A percentile compares a stretch with the other conserved stretches of the same genome.
phyloP scores from a whole-genome alignment of 2,797 vertebrate species.

The Coilia nasus region DNA sequence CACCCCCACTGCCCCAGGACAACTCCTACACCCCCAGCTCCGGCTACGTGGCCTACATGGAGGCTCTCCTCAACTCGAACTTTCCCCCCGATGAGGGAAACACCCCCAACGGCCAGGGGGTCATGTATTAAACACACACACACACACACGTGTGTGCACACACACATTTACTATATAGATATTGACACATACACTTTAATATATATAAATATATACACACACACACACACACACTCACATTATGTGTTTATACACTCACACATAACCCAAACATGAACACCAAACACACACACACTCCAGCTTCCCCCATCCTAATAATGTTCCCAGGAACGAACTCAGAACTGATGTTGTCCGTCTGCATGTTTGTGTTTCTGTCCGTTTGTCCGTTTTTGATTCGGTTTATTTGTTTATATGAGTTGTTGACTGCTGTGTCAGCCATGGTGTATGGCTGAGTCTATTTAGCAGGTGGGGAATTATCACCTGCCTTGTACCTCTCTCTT shows the following conservation, averaged over 20 bases:
- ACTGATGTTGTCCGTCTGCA: conserved; percentile 26
- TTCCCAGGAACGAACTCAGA: background rate
- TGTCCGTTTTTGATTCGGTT: background rate
- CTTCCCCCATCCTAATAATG: background rate
- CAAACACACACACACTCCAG: conserved; percentile 5
- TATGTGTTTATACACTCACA: background rate
- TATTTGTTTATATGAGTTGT: background rate
- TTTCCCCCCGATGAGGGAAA: conserved; percentile 74
- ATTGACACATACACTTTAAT: background rate
- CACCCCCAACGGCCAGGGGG: conserved; percentile 48
- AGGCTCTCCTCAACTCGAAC: conserved; percentile 83
- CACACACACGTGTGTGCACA: background rate
- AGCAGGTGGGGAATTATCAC: background rate
- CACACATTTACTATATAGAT: conserved; percentile 9
- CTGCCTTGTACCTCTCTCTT: background rate
- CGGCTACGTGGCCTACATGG: conserved; percentile 85
- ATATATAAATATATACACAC: background rate
- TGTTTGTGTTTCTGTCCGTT: conserved; percentile 6
- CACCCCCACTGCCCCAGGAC: conserved; percentile 57
- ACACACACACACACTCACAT: background rate
- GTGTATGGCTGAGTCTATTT: background rate
- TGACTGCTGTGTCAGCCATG: conserved; percentile 17
- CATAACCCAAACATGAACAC: background rate
- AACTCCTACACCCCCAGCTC: conserved; percentile 75
- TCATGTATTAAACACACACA: conserved; percentile 66